Conservation (phyloP, 2,888 invertebrate species). For the Synanthedon formicaeformis region DNA sequence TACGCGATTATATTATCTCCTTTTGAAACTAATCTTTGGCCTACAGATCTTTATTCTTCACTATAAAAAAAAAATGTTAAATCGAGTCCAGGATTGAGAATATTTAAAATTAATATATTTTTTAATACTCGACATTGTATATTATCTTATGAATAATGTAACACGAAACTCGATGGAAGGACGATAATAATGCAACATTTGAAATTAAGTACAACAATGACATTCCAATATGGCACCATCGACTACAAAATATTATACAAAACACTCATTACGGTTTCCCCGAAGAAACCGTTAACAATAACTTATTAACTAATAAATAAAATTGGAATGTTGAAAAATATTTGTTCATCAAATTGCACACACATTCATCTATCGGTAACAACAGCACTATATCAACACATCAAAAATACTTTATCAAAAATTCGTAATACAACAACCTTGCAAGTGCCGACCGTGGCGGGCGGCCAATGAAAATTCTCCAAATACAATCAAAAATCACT, state of each 20-base stretch:
- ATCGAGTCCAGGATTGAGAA: neutral
- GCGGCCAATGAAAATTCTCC: constrained; percentile 19
- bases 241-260: constrained; percentile 19
- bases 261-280: constrained; percentile 14
- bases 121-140: neutral
- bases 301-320: constrained; percentile 36
- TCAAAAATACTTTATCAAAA: constrained; percentile 53
- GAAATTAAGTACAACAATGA: constrained; percentile 56
- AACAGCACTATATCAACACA: constrained; percentile 47
- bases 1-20: constrained; percentile 14
- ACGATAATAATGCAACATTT: constrained; percentile 18
- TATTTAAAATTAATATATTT: neutral
- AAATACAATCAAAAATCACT: constrained; percentile 31
- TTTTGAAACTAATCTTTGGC: constrained; percentile 62
- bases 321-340: constrained; percentile 45
- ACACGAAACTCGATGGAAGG: constrained; percentile 7
- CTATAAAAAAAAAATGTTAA: neutral
- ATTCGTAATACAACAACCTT: constrained; percentile 16
- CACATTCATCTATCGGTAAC: constrained; percentile 47
- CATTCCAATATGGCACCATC: constrained; percentile 59
- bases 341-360: constrained; percentile 27
- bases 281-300: constrained; percentile 8
- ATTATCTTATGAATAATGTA: neutral
- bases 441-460: neutral
- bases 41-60: constrained; percentile 57